Percentiles rank a stretch among this genome's conserved stretches.
These are phyloP conservation scores for Pissodes strobi DNA, from an alignment of 1,140 invertebrate species.

Conservation along the genomic window DNA sequence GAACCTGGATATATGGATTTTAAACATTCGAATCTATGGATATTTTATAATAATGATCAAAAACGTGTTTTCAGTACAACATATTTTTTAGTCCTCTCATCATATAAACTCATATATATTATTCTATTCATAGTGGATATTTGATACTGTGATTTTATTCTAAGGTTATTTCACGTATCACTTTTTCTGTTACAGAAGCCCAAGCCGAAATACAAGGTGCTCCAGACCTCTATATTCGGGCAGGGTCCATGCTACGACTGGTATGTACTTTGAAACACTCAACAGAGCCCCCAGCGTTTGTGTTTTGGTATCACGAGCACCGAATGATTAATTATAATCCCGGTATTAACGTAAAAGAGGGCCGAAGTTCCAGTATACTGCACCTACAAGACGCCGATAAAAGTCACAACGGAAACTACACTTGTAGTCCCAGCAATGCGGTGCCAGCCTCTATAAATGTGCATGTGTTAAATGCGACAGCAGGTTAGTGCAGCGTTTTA, in stretches of 20 bases:
- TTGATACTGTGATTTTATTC: no score
- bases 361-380: slow-evolving; percentile 60
- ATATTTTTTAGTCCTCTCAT: no score
- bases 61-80: no score
- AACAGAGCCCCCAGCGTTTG: slow-evolving; percentile 75
- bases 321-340: slow-evolving; percentile 76
- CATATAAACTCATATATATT: no score
- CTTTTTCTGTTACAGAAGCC: slow-evolving; percentile 71
- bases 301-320: slow-evolving; percentile 79
- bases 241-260: slow-evolving; percentile 71
- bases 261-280: slow-evolving; percentile 73
- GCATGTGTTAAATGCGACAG: slow-evolving; percentile 64
- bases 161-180: no score
- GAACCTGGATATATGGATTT: no score
- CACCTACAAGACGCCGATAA: slow-evolving; percentile 62
- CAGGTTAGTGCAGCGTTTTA: slow-evolving; percentile 50
- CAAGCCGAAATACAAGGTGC: slow-evolving; percentile 75
- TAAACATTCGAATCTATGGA: no score
- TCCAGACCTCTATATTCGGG: slow-evolving; percentile 75
- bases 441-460: slow-evolving; percentile 70
- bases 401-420: slow-evolving; percentile 68
- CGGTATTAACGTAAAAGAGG: slow-evolving; percentile 56
- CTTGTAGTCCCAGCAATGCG: slow-evolving; percentile 72
- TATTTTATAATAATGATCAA: no score
- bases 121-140: no score